phyloP scores from a whole-genome alignment of 2,113 vertebrate species.

The Butorides virescens region DNA sequence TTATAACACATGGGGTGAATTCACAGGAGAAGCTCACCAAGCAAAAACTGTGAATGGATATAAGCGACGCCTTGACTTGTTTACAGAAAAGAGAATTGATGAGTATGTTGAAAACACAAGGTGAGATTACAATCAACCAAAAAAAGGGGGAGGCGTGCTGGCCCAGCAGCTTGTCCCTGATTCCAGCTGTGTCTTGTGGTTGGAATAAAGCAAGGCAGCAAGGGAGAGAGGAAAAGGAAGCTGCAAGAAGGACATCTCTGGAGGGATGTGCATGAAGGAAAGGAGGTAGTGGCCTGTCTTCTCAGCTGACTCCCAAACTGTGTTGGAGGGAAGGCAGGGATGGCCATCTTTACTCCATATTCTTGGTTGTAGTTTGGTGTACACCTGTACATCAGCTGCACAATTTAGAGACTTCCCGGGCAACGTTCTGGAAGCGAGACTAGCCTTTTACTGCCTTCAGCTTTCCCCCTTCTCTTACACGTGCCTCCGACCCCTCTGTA shows the following conservation, averaged over 20 bases:
- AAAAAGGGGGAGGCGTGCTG: neutral
- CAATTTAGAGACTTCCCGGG: neutral
- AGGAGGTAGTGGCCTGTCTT: neutral
- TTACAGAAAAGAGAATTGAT: neutral
- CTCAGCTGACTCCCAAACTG: neutral
- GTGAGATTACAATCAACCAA: neutral
- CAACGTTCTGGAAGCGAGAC: neutral
- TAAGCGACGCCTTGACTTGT: neutral
- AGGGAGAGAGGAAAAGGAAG: neutral
- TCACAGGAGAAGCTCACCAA: neutral
- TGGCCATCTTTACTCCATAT: neutral
- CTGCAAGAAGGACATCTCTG: neutral
- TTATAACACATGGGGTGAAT: neutral
- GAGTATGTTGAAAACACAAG: neutral
- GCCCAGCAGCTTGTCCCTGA: neutral
- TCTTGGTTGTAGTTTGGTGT: neutral
- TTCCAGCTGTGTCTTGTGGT: neutral
- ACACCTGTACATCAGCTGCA: neutral
- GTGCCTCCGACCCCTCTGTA: neutral
- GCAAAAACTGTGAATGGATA: neutral
- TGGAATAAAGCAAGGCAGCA: neutral
- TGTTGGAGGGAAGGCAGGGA: neutral
- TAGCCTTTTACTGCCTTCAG: neutral
- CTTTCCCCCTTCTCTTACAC: neutral
- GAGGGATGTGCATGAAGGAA: neutral